Base-by-base conservation (phyloP, 2,888 invertebrate species). In the Ganaspis brasiliensis region DNA sequence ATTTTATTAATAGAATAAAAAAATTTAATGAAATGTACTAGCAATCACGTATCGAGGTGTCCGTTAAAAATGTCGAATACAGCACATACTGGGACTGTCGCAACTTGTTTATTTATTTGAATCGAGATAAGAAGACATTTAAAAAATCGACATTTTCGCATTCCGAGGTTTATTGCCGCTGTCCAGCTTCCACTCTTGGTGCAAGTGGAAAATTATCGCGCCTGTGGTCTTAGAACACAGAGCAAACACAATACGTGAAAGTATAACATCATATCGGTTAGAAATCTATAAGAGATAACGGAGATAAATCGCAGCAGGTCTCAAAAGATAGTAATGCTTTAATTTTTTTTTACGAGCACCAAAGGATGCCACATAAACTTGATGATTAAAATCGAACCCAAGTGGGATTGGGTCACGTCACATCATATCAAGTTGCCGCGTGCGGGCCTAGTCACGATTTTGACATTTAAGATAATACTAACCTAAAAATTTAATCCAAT, bases 401-500 rank as follows among this genome's bases (percentile, higher is more conserved):
- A 61, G 10, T 16, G 73, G 10, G 76, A 77, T 81, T 74, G 77
- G 79, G 79, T 79, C 81, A 81, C 78, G 78, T 77, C 78, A 78
- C 71, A 52, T 78, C 77, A 75, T 76, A 79, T 79, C 77, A 78
- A 74, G 70, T 75, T 76, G 78, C 77, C 10, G 63, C 75, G 72
- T 73, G 77, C 74, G 55, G 73, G 74, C 76, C 74, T 71, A 78
- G 79, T 79, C 81, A 81, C 81, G 81, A 79, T 73, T 77, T 74
- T 78, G 78, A 78, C 81, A 81, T 81, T 80, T 79, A 77, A 74
- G 75, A 78, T 73, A 73, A 35, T 61, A 52, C 56, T 74, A 78
- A 67, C 78, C 77, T 76, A 81, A 78, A 79, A 79, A 78, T 79
- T 73, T 79, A 79, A 76, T 76, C 78, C 78, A 76, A 81, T 73